phyloP scores from a whole-genome alignment of 2,888 invertebrate species.

The Keiferia lycopersicella region DNA sequence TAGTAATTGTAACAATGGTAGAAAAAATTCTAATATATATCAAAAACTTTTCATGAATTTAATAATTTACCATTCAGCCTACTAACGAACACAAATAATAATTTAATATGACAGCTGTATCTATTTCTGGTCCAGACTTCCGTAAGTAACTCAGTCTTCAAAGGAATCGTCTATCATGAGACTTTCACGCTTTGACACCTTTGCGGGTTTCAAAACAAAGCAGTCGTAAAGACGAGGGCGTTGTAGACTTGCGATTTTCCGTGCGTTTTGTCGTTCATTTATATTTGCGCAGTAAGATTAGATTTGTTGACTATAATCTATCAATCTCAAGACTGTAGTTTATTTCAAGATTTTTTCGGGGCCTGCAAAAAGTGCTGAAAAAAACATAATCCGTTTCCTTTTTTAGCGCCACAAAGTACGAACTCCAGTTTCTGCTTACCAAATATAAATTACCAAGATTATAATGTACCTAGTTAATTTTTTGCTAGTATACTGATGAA shows the following conservation, averaged over 20 bases:
- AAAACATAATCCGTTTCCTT: too few relatives aligned
- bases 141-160: slow-evolving; percentile 37
- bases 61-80: not conserved
- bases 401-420: too few relatives aligned
- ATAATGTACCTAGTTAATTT: too few relatives aligned
- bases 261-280: not conserved
- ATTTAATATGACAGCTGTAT: slow-evolving; percentile 21
- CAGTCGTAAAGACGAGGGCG: slow-evolving; percentile 16
- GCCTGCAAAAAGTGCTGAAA: too few relatives aligned
- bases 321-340: too few relatives aligned
- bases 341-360: too few relatives aligned
- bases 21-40: not conserved
- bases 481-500: too few relatives aligned
- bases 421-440: too few relatives aligned
- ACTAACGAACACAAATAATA: slow-evolving; percentile 1
- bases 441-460: too few relatives aligned
- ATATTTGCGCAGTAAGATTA: too few relatives aligned
- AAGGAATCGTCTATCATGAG: slow-evolving; percentile 42
- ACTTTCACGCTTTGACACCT: slow-evolving; percentile 40
- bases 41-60: not conserved
- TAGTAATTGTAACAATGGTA: not conserved
- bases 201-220: slow-evolving; percentile 35
- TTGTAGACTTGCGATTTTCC: slow-evolving; percentile 14
- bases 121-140: slow-evolving; percentile 23
- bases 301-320: too few relatives aligned